These are phyloP conservation scores for Oasisia sp. DNA, from an alignment of 2,888 invertebrate species.

Conservation along the genomic window DNA sequence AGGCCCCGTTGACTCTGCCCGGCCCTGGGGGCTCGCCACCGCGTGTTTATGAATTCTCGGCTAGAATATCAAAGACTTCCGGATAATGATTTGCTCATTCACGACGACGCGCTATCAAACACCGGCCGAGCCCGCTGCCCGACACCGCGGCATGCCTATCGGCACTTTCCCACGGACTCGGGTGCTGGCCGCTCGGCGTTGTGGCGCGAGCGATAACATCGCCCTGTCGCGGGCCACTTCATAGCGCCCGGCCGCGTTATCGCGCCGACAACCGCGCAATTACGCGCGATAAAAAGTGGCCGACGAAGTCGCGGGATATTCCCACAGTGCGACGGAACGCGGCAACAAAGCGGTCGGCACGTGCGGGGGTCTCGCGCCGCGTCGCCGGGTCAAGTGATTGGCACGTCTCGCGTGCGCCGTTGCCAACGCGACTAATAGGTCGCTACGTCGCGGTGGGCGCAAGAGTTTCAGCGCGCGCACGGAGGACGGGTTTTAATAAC, in stretches of 20 bases:
- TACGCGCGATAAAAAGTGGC: constrained; percentile 1
- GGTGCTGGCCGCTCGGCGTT: not conserved
- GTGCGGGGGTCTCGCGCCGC: not conserved
- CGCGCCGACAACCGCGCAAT: constrained; percentile 9
- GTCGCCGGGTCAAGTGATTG: not conserved
- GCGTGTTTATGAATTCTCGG: constrained; percentile 12
- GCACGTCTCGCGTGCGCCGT: not conserved
- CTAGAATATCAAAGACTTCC: constrained; percentile 17
- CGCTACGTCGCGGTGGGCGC: not conserved
- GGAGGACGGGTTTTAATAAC: not conserved
- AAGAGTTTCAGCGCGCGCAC: not conserved
- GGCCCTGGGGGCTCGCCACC: not conserved
- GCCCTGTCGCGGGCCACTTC: not conserved
- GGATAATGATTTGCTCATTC: constrained; percentile 14
- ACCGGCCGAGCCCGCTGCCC: not conserved
- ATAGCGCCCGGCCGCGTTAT: not conserved
- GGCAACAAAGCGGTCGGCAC: not conserved
- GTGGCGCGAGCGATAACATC: not conserved
- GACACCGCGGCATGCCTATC: not conserved
- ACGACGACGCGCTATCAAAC: not conserved
- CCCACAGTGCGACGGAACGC: not conserved
- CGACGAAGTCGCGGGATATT: not conserved
- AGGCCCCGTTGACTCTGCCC: not conserved
- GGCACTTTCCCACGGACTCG: constrained; percentile 17
- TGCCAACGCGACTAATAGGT: constrained; percentile 6